Conservation (phyloP, 2,797 vertebrate genomes). For the Ateles fusciceps region DNA sequence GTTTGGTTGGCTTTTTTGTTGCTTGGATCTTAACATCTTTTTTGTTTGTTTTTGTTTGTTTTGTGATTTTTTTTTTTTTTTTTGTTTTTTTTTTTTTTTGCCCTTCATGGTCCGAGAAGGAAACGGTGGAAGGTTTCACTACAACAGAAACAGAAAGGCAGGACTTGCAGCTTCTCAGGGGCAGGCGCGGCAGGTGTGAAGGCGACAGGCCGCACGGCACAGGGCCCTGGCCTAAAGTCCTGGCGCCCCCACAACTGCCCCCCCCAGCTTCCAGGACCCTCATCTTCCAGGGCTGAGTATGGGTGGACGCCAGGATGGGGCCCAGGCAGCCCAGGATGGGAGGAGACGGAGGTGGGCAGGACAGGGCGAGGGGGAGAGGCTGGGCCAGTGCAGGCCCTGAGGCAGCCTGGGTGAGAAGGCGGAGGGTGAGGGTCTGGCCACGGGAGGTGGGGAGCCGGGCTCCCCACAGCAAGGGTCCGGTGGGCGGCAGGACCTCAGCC, state of each 20-base stretch:
- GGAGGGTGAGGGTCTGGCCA: neutral
- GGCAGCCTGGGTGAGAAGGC: neutral
- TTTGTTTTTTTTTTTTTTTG: conserved; percentile 72
- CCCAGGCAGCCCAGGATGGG: neutral
- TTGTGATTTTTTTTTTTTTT: conserved; percentile 77
- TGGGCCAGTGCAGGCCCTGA: neutral
- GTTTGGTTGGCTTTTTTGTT: conserved; percentile 78
- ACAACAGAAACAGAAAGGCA: conserved; percentile 86
- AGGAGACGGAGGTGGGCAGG: neutral
- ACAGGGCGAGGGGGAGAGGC: neutral
- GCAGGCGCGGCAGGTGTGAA: neutral
- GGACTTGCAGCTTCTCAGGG: conserved; percentile 63
- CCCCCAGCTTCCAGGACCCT: neutral
- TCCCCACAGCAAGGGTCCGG: fast-evolving
- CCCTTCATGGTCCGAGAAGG: conserved; percentile 85
- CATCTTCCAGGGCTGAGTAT: neutral
- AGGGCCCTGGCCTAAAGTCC: neutral
- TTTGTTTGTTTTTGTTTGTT: conserved; percentile 80
- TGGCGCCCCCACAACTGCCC: neutral
- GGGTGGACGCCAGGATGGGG: neutral
- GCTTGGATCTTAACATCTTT: conserved; percentile 79
- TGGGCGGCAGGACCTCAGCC: neutral
- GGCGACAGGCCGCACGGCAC: fast-evolving
- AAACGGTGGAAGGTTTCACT: conserved; percentile 84
- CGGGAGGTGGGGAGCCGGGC: neutral